Base-by-base conservation (phyloP, 2,113 vertebrate genomes). In the Oxyura jamaicensis region DNA sequence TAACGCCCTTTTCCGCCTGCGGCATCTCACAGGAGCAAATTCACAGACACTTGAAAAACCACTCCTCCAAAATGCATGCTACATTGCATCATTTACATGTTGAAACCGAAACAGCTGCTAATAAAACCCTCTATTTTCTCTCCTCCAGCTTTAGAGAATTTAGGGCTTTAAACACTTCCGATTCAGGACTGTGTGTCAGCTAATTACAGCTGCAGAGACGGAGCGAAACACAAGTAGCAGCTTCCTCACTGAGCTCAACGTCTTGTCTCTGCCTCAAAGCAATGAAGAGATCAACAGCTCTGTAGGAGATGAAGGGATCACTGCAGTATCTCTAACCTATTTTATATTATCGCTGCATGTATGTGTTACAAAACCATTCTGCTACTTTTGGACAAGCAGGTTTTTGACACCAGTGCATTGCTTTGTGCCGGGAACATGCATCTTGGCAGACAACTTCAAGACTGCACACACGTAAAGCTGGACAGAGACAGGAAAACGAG, bases 221-320 rank as follows among this genome's bases (percentile, higher is more conserved):
- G 41, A 66, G 44, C 55, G 79, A 56, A 85, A 62, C 78, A 77
- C 59, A 90, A 74, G 52, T 52, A 91, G 87, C 83, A 90, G 75
- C 46, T 35, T 82, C 28, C 52, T 77, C 8, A 0, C 11, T 46
- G 50, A 58, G 48, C 31, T 46, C 53, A 53, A 65, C 0, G 2
- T 80, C 83, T 92, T 60, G 46, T 88, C 60, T 84, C 83, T 48
- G 41, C 21, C 86, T 75, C 79, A 86, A 66, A 86, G 74, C 79
- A 94, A 68, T 60, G 85, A 96, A 88, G 83, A 93, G 75, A 91
- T 91, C 78, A 95, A 76, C 84, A 92, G 79, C 91, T 95, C 91
- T 26, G 59, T 7, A 66, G 78, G 91, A 94, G 91, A 71, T 71
- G 77, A 94, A 44, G 46, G 86, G 86, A 95, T 95, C 66, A 3